Evolutionary conservation across 2,888 invertebrate genomes (phyloP).

Genomic region (Megalurothrips usitatus): DNA sequence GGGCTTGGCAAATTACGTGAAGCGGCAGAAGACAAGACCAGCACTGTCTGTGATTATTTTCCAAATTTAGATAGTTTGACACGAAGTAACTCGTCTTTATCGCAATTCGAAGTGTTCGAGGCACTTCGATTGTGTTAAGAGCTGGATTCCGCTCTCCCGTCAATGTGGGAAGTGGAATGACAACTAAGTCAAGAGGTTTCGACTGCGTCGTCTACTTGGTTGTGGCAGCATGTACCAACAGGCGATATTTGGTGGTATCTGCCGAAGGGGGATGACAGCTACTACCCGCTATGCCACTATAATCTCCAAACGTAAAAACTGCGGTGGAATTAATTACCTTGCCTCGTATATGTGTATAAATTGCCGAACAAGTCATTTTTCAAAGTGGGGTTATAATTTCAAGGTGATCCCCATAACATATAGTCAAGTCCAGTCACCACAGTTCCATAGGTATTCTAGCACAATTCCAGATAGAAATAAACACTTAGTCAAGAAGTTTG

Average conservation of each 20-base stretch:
- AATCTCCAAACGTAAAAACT: neutral
- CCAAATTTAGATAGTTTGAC: no score
- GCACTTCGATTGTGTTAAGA: no score
- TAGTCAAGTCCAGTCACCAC: neutral
- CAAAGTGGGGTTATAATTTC: constrained; percentile 7
- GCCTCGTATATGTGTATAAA: neutral
- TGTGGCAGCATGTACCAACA: neutral
- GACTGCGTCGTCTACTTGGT: neutral
- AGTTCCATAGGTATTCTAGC: neutral
- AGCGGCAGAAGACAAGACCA: no score
- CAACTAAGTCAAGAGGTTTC: no score
- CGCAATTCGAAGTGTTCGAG: no score
- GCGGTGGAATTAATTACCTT: neutral
- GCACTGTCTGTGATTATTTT: no score
- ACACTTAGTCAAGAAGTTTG: neutral
- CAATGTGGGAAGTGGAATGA: no score
- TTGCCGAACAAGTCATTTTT: neutral
- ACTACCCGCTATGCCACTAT: neutral
- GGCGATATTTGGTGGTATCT: neutral
- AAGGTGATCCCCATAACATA: neutral
- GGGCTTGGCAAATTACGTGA: no score
- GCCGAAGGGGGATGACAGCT: neutral
- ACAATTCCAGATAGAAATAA: neutral
- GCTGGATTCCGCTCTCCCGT: no score
- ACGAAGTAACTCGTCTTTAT: no score